A percentile compares a stretch with the other conserved stretches of the same genome.
phyloP scores from a whole-genome alignment of 2,888 invertebrate species.

The Plebejus melissa region DNA sequence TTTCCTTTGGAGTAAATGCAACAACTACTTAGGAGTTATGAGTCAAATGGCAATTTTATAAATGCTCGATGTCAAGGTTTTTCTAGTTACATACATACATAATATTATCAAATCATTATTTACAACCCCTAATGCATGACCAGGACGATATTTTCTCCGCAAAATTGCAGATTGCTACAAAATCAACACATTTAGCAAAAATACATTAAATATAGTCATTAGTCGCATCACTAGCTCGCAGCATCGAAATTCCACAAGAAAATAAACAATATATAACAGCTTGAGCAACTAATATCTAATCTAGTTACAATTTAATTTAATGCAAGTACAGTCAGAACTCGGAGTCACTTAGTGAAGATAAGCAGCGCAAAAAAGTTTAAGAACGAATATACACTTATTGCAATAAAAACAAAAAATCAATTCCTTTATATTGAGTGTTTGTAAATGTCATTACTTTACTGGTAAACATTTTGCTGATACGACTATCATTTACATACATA shows the following conservation, averaged over 20 bases:
- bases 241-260: neutral
- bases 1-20: neutral
- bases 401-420: neutral
- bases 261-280: neutral
- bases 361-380: slow-evolving; percentile 16
- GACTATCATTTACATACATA: neutral
- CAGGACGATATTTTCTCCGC: neutral
- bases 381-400: neutral
- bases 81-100: slow-evolving; percentile 1
- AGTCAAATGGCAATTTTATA: neutral
- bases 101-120: neutral
- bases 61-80: neutral
- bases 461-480: neutral
- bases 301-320: slow-evolving; percentile 10
- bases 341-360: neutral
- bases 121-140: neutral
- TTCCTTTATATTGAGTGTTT: neutral
- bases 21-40: neutral
- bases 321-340: neutral
- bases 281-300: slow-evolving; percentile 24
- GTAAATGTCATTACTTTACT: neutral
- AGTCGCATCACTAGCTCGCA: neutral
- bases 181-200: neutral
- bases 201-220: neutral
- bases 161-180: neutral